phyloP scores from a whole-genome alignment of 2,888 invertebrate genomes.

The Callinectes sapidus region DNA sequence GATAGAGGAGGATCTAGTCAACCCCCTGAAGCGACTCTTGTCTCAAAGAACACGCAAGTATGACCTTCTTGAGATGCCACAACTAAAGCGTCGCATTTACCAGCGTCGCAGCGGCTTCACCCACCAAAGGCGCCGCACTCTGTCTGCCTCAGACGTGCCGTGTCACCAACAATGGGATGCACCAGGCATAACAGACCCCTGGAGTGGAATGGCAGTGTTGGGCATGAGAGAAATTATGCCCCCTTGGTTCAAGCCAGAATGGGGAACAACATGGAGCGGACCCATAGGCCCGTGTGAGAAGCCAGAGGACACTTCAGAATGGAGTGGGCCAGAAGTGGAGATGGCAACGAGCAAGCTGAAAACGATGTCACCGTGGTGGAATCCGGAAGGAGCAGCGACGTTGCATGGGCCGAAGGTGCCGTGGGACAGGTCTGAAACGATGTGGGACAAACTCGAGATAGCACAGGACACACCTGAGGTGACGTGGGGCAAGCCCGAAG shows the following conservation, averaged over 20 bases:
- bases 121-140: conserved; percentile 38
- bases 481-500: not conserved
- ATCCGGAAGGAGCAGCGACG: not conserved
- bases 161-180: not conserved
- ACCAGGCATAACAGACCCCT: not conserved
- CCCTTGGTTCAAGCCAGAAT: not conserved
- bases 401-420: not conserved
- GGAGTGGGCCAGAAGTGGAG: not conserved
- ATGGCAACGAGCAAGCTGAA: not conserved
- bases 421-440: not conserved
- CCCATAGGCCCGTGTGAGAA: not conserved
- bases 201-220: not conserved
- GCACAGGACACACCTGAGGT: not conserved
- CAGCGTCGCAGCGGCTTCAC: conserved; percentile 15
- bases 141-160: conserved; percentile 3
- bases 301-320: not conserved
- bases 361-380: not conserved
- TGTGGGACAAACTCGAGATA: not conserved
- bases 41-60: conserved; percentile 41
- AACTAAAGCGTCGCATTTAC: conserved; percentile 52
- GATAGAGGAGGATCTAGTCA: conserved; percentile 45
- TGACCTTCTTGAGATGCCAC: conserved; percentile 53
- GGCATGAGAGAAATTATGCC: not conserved
- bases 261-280: not conserved
- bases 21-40: conserved; percentile 48